Percentiles rank a stretch among this genome's conserved stretches.
Evolutionary conservation across 2,888 invertebrate species (phyloP).

Genomic region (Prionchulus punctatus): DNA sequence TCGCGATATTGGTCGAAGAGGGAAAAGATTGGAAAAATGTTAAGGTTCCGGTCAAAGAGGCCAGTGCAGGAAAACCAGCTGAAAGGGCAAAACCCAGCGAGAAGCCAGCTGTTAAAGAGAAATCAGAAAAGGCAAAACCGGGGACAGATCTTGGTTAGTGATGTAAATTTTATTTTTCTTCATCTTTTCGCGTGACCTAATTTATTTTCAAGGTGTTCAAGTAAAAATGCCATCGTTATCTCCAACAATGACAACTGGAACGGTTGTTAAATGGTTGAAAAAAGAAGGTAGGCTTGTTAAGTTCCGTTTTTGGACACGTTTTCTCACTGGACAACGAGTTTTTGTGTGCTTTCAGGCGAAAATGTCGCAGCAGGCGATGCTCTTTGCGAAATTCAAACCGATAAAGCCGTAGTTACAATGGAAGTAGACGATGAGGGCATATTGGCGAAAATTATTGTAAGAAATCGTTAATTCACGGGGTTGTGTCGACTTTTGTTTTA

Average conservation of each 20-base stretch:
- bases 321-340: background rate
- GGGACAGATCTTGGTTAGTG: too few relatives aligned
- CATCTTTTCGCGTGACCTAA: too few relatives aligned
- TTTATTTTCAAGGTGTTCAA: constrained; percentile 6
- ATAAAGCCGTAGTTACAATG: constrained; percentile 47
- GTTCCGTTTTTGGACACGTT: background rate
- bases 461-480: background rate
- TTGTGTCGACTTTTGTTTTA: constrained; percentile 12
- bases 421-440: constrained; percentile 47
- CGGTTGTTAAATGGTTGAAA: constrained; percentile 43
- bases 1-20: constrained; percentile 46
- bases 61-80: too few relatives aligned
- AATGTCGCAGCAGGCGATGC: constrained; percentile 42
- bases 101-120: too few relatives aligned
- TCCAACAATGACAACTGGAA: constrained; percentile 44
- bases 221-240: constrained; percentile 45
- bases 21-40: constrained; percentile 48
- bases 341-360: constrained; percentile 30
- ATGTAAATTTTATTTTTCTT: too few relatives aligned
- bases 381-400: constrained; percentile 49
- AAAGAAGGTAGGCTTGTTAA: constrained; percentile 32
- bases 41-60: constrained; percentile 15
- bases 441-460: constrained; percentile 47
- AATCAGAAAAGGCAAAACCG: too few relatives aligned
- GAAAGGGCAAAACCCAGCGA: too few relatives aligned